phyloP scores from a whole-genome alignment of 1,140 invertebrate species.

The Anadara kagoshimensis region DNA sequence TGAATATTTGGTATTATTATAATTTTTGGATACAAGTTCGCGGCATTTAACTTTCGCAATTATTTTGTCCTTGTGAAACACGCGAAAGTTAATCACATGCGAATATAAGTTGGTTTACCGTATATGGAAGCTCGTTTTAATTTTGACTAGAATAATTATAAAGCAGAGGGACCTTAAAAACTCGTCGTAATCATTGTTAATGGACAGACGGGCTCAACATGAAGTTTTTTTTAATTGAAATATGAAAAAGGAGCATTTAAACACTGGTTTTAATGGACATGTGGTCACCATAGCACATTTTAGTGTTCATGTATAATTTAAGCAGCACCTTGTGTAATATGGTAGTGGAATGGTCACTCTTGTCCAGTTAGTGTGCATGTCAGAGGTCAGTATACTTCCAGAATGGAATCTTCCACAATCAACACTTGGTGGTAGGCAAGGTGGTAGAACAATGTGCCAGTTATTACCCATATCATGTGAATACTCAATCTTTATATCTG shows the following conservation, averaged over 20 bases:
- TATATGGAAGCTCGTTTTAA: too few species aligned
- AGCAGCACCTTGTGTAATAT: conserved; percentile 62
- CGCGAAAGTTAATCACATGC: too few species aligned
- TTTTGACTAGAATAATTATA: too few species aligned
- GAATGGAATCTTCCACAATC: conserved; percentile 58
- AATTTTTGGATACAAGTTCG: too few species aligned
- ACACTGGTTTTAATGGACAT: background rate
- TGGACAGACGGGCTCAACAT: too few species aligned
- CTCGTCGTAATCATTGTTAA: too few species aligned
- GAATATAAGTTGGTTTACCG: too few species aligned
- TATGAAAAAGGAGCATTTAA: background rate
- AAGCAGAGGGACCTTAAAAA: too few species aligned
- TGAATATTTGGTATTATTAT: too few species aligned
- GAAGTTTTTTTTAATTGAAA: too few species aligned
- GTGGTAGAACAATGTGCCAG: conserved; percentile 58
- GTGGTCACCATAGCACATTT: background rate
- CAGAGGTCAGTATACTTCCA: conserved; percentile 57
- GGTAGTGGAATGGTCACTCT: conserved; percentile 64
- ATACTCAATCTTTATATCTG: conserved; percentile 62
- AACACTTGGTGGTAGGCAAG: conserved; percentile 64
- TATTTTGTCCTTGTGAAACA: too few species aligned
- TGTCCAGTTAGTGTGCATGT: conserved; percentile 64
- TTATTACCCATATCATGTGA: conserved; percentile 69
- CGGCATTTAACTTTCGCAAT: too few species aligned
- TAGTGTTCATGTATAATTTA: background rate